A percentile compares a stretch with the other conserved stretches of the same genome.
These are phyloP conservation scores for Atherinosoma microstoma DNA, from an alignment of 2,797 vertebrate genomes.

Conservation along the genomic window DNA sequence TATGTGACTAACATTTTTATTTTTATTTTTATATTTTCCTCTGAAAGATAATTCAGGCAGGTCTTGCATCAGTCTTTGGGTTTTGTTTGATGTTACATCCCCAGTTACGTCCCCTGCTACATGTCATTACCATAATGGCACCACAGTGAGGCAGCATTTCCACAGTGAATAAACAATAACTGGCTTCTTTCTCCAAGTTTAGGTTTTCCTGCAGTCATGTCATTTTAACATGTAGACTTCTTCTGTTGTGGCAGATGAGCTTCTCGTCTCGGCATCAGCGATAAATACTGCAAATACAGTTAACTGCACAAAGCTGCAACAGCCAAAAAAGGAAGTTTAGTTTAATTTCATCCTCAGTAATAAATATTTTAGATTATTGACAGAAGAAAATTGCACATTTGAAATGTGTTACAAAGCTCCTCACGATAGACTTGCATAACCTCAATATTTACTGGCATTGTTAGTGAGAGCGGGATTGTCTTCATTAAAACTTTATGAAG, in stretches of 20 bases:
- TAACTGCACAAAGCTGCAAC: neutral
- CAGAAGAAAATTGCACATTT: neutral
- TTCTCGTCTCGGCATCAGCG: too few relatives aligned
- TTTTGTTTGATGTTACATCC: neutral
- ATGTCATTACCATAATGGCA: neutral
- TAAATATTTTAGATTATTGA: neutral
- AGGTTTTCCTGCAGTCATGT: neutral
- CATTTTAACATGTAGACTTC: neutral
- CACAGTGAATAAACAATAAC: neutral
- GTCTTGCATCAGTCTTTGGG: neutral
- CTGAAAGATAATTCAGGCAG: neutral
- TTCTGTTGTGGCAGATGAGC: neutral
- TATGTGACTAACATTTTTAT: too few relatives aligned
- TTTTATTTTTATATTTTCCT: too few relatives aligned
- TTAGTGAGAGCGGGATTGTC: constrained; percentile 25
- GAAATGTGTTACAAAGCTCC: neutral
- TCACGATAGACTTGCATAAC: neutral
- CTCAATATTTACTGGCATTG: constrained; percentile 37
- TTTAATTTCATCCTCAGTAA: neutral
- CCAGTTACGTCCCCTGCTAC: too few relatives aligned
- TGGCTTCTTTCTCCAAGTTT: too few relatives aligned
- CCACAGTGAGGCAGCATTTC: constrained; percentile 45
- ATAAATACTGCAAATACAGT: neutral
- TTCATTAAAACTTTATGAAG: constrained; percentile 33
- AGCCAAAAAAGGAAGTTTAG: neutral